Evolutionary conservation across 2,113 vertebrate species (phyloP).

Genomic region (Hystrix cristata): DNA sequence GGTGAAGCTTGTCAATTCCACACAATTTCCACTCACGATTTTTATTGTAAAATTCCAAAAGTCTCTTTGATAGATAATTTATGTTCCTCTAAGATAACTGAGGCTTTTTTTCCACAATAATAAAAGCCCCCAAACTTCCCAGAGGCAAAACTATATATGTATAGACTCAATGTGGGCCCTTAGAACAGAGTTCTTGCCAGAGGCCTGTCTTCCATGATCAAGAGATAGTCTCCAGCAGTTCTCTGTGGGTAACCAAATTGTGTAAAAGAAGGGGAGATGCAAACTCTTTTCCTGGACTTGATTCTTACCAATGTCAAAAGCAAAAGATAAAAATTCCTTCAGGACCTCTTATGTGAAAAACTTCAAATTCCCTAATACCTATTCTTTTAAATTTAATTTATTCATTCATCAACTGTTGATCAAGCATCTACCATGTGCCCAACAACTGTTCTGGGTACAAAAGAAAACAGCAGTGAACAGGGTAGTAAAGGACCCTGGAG

Average conservation of each 20-base stretch:
- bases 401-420: not conserved
- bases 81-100: slow-evolving; percentile 72
- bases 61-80: slow-evolving; percentile 78
- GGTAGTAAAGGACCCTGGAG: not conserved
- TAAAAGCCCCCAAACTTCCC: slow-evolving; percentile 81
- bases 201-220: slow-evolving; percentile 77
- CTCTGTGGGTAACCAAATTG: slow-evolving; percentile 64
- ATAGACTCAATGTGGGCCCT: slow-evolving; percentile 69
- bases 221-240: slow-evolving; percentile 72
- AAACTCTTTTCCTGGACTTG: slow-evolving; percentile 74
- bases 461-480: not conserved
- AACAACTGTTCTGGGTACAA: not conserved
- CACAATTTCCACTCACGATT: slow-evolving; percentile 71
- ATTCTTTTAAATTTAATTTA: slow-evolving; percentile 43
- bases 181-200: slow-evolving; percentile 77
- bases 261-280: slow-evolving; percentile 51
- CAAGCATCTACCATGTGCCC: not conserved
- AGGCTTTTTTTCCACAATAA: slow-evolving; percentile 61
- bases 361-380: not conserved
- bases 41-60: slow-evolving; percentile 69
- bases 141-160: slow-evolving; percentile 74
- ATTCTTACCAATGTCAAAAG: slow-evolving; percentile 78
- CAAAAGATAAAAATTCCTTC: slow-evolving; percentile 71
- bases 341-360: slow-evolving; percentile 45
- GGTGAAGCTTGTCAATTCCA: slow-evolving; percentile 54